Evolutionary conservation across 2,797 vertebrate species (phyloP), one percentile per base, ranked within the genome.

Genomic region (Tragopan temminckii): DNA sequence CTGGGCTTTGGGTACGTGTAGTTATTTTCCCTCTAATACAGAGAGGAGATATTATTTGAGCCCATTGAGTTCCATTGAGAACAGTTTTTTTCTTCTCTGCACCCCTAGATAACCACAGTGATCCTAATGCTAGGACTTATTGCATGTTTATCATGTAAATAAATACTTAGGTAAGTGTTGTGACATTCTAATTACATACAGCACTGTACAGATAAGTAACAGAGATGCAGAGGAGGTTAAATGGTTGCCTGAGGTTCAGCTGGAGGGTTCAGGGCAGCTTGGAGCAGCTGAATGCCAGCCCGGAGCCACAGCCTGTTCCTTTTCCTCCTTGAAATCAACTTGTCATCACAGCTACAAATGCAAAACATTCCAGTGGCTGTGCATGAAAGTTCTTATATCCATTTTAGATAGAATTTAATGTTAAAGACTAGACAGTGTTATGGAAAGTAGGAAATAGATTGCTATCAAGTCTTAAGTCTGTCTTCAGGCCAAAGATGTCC

Each of bases 271-370:
- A 62, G 0, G 52, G 52, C 80, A 50, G 62, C 90, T 75, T 55
- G 48, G 70, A 94, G 88, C 57, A 91, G 38, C 62, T 59, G 85
- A 92, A 92, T 94, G 58, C 50, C 72, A 76, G 84, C 83, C 80
- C 75, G 80, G 80, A 81, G 38, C 76, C 55, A 67, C 52, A 79
- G 84, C 94, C 84, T 83, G 79, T 83, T 90, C 79, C 71, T 91
- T 87, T 95, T 88, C 40, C 57, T 77, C 71, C 66, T 83, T 80
- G 68, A 69, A 90, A 27, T 91, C 89, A 90, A 83, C 91, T 88
- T 89, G 25, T 62, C 83, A 67, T 45, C 2, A 3, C 82, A 59
- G 62, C 69, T 80, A 72, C 38, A 79, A 78, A 83, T 63, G 69
- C 71, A 87, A 83, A 89, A 48, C 64, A n/a, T 59, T 70, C 78